Evolutionary conservation across 2,797 vertebrate genomes (phyloP), one percentile per base, ranked within the genome.

Genomic region (Danio kyathit): DNA sequence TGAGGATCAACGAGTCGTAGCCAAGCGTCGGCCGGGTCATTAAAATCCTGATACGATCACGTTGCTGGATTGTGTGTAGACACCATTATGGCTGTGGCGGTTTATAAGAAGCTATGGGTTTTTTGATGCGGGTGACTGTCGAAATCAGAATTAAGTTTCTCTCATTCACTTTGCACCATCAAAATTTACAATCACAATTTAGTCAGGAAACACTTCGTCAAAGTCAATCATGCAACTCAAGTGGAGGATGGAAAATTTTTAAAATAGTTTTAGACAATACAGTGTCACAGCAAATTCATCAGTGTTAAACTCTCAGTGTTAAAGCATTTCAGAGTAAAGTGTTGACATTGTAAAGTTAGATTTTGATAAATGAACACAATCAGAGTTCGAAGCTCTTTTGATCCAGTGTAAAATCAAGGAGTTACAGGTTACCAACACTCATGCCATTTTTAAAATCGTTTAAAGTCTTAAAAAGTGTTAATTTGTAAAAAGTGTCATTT

Each of bases 31-130:
- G 90, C 91, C 86, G 89, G 87, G 86, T 77, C 86, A 92, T 90
- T 87, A 91, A 87, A 90, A 91, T 92, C 91, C 91, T 92, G 88
- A 51, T 40, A 19, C 85, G 90, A 91, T 91, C 88, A 90, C 91
- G 88, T 61, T 80, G 74, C 9, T 44, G 48, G 90, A 91, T 92
- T 86, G 56, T 69, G 60, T 19, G 80, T 72, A 76, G 83, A 57
- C 78, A 86, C 70, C 85, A 74, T 75, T 85, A 76, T 84, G 70
- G 88, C 86, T 87, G 79, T 82, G 85, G 19, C 61, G 85, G 63
- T 71, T 64, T 41, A n/a, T 48, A 73, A 80, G 83, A 54, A n/a
- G 60, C 88, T 1, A n/a, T n/a, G n/a, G 17, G 17, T 7, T 54
- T 7, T 49, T 57, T 13, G 87, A 85, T 90, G 88, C 90, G 86